Evolutionary conservation across 2,113 vertebrate species (phyloP), one percentile per base, ranked within the genome.

Genomic region (Psephotus haematonotus): DNA sequence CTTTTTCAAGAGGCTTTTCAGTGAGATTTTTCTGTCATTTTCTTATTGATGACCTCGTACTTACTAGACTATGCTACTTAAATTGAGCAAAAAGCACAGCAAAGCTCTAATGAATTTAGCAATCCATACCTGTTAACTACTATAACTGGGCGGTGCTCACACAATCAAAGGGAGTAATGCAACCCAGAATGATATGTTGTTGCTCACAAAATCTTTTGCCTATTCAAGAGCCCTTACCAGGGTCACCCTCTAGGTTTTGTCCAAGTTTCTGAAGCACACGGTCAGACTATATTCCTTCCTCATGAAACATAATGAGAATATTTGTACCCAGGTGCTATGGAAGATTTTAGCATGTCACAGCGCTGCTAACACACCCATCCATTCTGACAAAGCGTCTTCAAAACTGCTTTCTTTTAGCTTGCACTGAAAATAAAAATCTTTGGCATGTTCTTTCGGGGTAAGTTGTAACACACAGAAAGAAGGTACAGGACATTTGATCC

Each of bases 71-170:
- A 35, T 8, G 22, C 17, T 17, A 72, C 13, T 85, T 46, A 63
- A 84, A 63, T 0, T 35, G 52, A 84, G 35, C 8, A 69, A 83
- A 69, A 94, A 80, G n/a, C 59, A 53, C 27, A 82, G 20, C n/a
- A 62, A 64, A 29, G 24, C 43, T 86, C 12, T 63, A 44, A 50
- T 25, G 13, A 82, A 82, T 16, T 46, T 59, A 25, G 20, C 3
- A 1, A 60, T 46, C 20, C 22, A 29, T 14, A 29, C 0, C 0
- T 7, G 9, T 65, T 62, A 83, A 57, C 41, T 43, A 28, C 15
- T 31, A 13, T 9, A 64, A 64, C 2, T 28, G 9, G 57, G 41
- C 18, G 13, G n/a, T 59, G 11, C 19, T 76, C 28, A 17, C 0
- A 0, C 25, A 77, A 23, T 35, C 23, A 59, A 67, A 81, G 17